These are phyloP conservation scores for Gonioctena quinquepunctata DNA, from an alignment of 1,140 invertebrate species.

Conservation along the genomic window DNA sequence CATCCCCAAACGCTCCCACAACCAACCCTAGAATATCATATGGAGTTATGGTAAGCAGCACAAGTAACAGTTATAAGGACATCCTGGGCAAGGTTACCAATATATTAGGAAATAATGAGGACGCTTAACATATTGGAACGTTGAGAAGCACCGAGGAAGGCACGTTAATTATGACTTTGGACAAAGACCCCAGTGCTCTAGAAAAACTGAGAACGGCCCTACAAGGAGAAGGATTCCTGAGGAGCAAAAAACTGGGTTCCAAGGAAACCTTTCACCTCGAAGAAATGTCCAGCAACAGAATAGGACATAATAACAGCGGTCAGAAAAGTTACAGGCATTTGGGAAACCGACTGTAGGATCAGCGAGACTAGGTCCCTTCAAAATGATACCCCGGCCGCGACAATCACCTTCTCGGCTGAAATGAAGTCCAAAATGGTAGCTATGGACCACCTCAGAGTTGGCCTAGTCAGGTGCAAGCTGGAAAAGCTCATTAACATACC, in stretches of 20 bases:
- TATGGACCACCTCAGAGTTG: not conserved
- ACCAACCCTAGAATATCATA: not conserved
- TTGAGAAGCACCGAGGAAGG: too few relatives aligned
- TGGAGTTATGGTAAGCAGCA: not conserved
- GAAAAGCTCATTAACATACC: too few relatives aligned
- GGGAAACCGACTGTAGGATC: not conserved
- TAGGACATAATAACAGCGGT: not conserved
- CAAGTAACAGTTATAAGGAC: not conserved
- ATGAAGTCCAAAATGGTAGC: not conserved
- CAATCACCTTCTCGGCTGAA: not conserved
- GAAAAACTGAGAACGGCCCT: too few relatives aligned
- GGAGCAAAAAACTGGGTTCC: too few relatives aligned
- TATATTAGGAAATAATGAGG: too few relatives aligned
- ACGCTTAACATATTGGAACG: too few relatives aligned
- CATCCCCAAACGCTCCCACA: not conserved
- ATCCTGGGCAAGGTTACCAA: not conserved
- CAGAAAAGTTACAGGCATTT: not conserved
- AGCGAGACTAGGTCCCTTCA: not conserved
- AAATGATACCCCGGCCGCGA: not conserved
- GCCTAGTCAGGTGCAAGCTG: not conserved
- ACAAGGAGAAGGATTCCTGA: too few relatives aligned
- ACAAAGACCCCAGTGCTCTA: too few relatives aligned
- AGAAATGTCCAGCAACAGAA: too few relatives aligned
- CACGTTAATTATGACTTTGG: too few relatives aligned
- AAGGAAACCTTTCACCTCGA: too few relatives aligned